Percentiles rank a stretch among this genome's conserved stretches.
Evolutionary conservation across 2,888 invertebrate genomes (phyloP).

Genomic region (Phasia obesa): DNA sequence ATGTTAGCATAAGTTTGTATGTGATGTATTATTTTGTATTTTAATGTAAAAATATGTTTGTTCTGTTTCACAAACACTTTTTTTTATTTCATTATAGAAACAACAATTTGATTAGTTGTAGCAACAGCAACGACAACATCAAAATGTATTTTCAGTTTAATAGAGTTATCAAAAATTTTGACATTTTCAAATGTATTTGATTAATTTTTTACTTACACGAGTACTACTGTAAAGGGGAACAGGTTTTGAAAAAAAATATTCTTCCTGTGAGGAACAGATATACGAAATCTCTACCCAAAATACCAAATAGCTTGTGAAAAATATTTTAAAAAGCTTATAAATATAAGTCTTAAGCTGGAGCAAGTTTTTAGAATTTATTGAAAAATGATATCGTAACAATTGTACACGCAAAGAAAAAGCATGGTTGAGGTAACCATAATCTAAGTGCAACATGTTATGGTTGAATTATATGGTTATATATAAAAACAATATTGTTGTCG

Average conservation of each 20-base stretch:
- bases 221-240: background rate
- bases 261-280: no score
- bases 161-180: slow-evolving; percentile 58
- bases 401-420: no score
- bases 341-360: no score
- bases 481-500: no score
- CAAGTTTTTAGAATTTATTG: no score
- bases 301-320: no score
- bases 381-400: no score
- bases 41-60: slow-evolving; percentile 30
- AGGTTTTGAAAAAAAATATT: background rate
- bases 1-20: background rate
- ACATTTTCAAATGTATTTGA: slow-evolving; percentile 31
- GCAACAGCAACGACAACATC: slow-evolving; percentile 22
- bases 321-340: no score
- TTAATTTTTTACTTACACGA: slow-evolving; percentile 4
- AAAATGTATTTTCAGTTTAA: slow-evolving; percentile 59
- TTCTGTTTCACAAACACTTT: slow-evolving; percentile 16
- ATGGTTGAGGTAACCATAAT: no score
- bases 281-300: no score
- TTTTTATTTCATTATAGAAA: slow-evolving; percentile 5
- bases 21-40: background rate
- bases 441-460: no score
- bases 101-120: background rate
- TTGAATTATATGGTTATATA: no score